Conservation (phyloP, 2,797 vertebrate genomes). For the Columba guinea region DNA sequence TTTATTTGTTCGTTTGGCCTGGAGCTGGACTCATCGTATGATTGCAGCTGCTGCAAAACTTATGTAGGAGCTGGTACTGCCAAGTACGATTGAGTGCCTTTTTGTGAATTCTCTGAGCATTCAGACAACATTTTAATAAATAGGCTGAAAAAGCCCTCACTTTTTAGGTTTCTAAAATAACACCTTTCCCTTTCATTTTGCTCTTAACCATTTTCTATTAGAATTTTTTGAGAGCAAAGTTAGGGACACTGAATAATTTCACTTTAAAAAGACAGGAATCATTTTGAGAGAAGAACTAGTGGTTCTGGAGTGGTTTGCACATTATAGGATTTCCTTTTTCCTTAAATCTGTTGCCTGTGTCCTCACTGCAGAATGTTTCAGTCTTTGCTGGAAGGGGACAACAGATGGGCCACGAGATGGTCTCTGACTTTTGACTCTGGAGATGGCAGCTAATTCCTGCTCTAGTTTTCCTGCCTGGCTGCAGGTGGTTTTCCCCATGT, state of each 20-base stretch:
- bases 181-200: constrained; percentile 31
- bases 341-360: neutral
- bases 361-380: neutral
- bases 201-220: constrained; percentile 39
- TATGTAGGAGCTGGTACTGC: neutral
- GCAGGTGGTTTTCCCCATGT: neutral
- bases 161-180: constrained; percentile 42
- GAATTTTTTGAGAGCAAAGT: constrained; percentile 19
- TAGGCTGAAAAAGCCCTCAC: constrained; percentile 32
- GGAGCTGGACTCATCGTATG: constrained; percentile 40
- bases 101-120: constrained; percentile 28
- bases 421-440: neutral
- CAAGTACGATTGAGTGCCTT: neutral
- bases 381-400: neutral
- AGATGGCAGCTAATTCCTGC: neutral
- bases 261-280: neutral
- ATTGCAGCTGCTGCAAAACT: constrained; percentile 56
- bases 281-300: neutral
- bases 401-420: neutral
- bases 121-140: constrained; percentile 51
- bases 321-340: neutral
- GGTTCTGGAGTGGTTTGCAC: neutral
- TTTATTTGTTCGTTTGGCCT: constrained; percentile 63
- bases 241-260: constrained; percentile 28
- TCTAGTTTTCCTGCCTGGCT: neutral